Evolutionary conservation across 2,113 vertebrate genomes (phyloP).

Genomic region (Aspidoscelis tigris): DNA sequence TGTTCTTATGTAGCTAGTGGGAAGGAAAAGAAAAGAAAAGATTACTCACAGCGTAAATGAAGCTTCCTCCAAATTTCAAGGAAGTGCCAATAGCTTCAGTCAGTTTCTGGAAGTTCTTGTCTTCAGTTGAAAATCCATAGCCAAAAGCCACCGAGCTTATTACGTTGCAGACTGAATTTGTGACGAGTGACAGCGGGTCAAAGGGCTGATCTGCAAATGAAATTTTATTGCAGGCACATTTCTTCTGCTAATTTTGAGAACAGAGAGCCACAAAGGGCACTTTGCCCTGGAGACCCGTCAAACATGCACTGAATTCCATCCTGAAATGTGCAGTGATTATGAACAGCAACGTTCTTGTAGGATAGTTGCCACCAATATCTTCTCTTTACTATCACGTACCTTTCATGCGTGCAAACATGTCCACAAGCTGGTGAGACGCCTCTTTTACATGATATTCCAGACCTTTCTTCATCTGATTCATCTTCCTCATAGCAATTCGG

Average conservation of each 20-base stretch:
- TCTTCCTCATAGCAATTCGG: neutral
- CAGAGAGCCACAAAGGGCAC: too few species aligned
- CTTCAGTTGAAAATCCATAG: slow-evolving; percentile 59
- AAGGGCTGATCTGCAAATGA: slow-evolving; percentile 53
- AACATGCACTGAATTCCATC: neutral
- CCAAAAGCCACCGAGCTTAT: slow-evolving; percentile 66
- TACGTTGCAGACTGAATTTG: slow-evolving; percentile 63
- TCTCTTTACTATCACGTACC: neutral
- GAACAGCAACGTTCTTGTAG: neutral
- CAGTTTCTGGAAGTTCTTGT: slow-evolving; percentile 67
- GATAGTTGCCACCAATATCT: neutral
- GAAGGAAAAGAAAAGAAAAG: neutral
- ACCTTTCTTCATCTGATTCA: slow-evolving; percentile 5
- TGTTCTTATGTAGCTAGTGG: neutral
- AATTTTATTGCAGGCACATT: neutral
- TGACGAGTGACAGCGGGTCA: slow-evolving; percentile 57
- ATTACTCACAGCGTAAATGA: slow-evolving; percentile 55
- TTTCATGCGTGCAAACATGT: neutral
- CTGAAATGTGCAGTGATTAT: neutral
- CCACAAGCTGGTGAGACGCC: neutral
- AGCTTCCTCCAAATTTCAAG: slow-evolving; percentile 49
- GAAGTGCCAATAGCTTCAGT: slow-evolving; percentile 37
- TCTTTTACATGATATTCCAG: neutral
- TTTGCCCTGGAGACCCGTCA: neutral
- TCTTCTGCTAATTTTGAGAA: neutral